Percentiles rank a stretch among this genome's conserved stretches.
Conservation (phyloP, 2,113 vertebrate species). For the Indicator indicator region DNA sequence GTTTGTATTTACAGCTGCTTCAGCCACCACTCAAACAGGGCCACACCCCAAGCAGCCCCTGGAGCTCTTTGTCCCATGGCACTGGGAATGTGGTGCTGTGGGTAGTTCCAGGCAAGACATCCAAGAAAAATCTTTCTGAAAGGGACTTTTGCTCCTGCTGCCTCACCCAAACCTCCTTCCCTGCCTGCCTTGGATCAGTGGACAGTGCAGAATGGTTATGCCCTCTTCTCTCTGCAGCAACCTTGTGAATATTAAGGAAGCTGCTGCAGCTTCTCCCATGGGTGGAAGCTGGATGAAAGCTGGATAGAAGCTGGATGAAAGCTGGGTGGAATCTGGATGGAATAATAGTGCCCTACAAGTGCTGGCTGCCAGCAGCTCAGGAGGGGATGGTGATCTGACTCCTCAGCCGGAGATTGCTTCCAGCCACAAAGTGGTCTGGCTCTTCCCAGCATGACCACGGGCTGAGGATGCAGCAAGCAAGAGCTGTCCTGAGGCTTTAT, state of each 20-base stretch:
- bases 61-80: neutral
- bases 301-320: neutral
- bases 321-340: neutral
- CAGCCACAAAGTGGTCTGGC: neutral
- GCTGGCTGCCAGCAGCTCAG: neutral
- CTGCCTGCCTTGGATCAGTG: neutral
- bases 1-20: neutral
- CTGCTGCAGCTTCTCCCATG: neutral
- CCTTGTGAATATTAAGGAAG: neutral
- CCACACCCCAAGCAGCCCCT: neutral
- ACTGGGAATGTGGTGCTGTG: neutral
- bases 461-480: neutral
- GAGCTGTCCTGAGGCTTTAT: rapidly evolving
- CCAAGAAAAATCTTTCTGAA: neutral
- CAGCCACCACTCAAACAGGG: neutral
- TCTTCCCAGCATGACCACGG: rapidly evolving
- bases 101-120: neutral
- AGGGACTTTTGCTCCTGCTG: neutral
- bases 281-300: neutral
- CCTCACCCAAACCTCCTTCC: neutral
- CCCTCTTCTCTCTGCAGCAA: neutral
- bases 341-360: neutral
- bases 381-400: neutral
- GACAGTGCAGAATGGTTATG: neutral
- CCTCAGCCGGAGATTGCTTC: neutral